Base-by-base conservation (phyloP, 2,888 invertebrate species). In the Meganola albula region DNA sequence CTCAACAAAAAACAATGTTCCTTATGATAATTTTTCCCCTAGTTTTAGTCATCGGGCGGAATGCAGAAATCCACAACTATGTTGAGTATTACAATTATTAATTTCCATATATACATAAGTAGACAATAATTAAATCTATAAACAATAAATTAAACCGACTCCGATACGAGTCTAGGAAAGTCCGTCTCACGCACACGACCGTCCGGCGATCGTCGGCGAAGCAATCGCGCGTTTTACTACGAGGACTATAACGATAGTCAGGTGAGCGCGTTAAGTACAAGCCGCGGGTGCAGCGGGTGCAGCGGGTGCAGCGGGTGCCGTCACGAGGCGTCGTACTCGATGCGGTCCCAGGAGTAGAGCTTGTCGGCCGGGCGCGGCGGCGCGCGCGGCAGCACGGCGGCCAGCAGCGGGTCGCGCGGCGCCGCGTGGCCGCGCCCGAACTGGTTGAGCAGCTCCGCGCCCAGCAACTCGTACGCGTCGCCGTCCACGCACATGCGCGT, bases 311-410 rank as follows among this genome's bases (percentile, higher is more conserved):
- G 24, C 37, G 32, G 31, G 33, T 53, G 44, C 63, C 63, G 86
- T 86, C 86, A 86, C 56, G 86, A 85, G 73, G 91, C 90, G 65
- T 92, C 91, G 72, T 89, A 92, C 75, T 93, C 93, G 51, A 91
- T 88, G 65, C 90, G 90, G 69, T 93, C 93, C 94, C 94, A 94
- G 9, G 91, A 89, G 56, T 91, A 87, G 50, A 89, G 89, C 45
- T 90, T 86, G 41, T 88, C 88, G 40, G 89, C 89, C 40, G 92
- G 90, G 23, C 91, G 90, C 24, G 89, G 82, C 33, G 82, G 63
- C 12, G 92, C 90, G 2, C 78, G 68, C 37, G 91, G 87, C 47
- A 74, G 55, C 47, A 89, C 90, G 38, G 91, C 91, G 30, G 92
- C 91, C 50, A 94, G 78, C 58, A 94, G 76, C 27, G 93, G 93